Percentiles rank a stretch among this genome's conserved stretches.
phyloP scores from a whole-genome alignment of 2,113 vertebrate genomes.

The Ploceus nigricollis region DNA sequence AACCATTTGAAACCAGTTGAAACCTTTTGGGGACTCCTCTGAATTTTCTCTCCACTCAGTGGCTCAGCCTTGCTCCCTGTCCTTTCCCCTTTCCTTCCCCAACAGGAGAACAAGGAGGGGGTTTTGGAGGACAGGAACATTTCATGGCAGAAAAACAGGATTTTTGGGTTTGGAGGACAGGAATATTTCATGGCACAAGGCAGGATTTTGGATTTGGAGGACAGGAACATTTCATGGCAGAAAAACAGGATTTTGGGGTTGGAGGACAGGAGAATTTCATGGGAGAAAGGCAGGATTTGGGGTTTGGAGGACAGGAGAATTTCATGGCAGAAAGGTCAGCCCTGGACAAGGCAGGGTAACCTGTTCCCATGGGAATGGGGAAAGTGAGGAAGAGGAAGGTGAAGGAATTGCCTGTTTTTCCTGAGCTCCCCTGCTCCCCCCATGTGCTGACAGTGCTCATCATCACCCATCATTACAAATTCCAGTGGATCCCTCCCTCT shows the following conservation, averaged over 20 bases:
- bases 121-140: neutral
- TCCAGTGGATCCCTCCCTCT: neutral
- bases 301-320: neutral
- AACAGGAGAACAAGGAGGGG: rapidly evolving
- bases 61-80: neutral
- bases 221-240: too few relatives aligned
- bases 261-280: too few relatives aligned
- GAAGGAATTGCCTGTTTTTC: neutral
- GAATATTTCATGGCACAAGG: too few relatives aligned
- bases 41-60: neutral
- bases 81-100: neutral
- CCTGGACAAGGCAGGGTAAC: neutral
- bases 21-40: neutral
- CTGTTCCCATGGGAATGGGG: too few relatives aligned
- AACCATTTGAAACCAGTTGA: too few relatives aligned
- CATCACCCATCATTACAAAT: neutral
- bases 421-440: neutral
- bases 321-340: neutral
- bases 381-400: neutral
- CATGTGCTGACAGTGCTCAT: neutral
- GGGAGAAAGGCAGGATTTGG: too few relatives aligned
- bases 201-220: too few relatives aligned
- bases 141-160: too few relatives aligned
- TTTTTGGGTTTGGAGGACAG: too few relatives aligned
- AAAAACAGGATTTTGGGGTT: too few relatives aligned